Percentiles rank a stretch among this genome's conserved stretches.
phyloP scores from a whole-genome alignment of 2,888 invertebrate genomes.

The Leptopilina myrica region DNA sequence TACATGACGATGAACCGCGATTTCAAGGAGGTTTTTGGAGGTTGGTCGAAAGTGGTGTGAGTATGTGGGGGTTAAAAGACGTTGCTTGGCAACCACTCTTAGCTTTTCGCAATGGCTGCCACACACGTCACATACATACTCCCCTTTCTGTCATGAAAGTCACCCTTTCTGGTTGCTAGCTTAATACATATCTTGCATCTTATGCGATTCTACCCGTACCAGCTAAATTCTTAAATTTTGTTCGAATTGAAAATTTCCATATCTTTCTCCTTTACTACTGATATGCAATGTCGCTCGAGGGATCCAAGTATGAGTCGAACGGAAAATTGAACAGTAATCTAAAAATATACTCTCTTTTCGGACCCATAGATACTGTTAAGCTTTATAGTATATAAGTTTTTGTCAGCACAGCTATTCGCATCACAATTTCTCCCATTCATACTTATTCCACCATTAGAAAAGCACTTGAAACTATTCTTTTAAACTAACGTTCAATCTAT shows the following conservation, averaged over 20 bases:
- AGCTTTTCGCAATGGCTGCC: slow-evolving; percentile 69
- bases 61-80: slow-evolving; percentile 70
- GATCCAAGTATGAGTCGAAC: neutral
- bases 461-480: no score
- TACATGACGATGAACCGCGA: slow-evolving; percentile 45
- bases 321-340: neutral
- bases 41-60: slow-evolving; percentile 69
- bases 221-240: slow-evolving; percentile 69
- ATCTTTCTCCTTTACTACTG: slow-evolving; percentile 44
- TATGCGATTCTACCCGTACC: slow-evolving; percentile 45
- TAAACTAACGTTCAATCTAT: no score
- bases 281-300: neutral
- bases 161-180: slow-evolving; percentile 57
- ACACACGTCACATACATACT: slow-evolving; percentile 71
- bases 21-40: slow-evolving; percentile 64
- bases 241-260: slow-evolving; percentile 67
- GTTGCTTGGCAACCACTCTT: slow-evolving; percentile 74
- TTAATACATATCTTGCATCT: slow-evolving; percentile 68
- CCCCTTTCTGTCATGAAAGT: slow-evolving; percentile 60
- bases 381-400: no score
- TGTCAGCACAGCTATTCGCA: no score
- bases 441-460: no score
- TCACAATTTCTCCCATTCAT: no score
- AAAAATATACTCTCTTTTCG: neutral
- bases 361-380: no score